Percentiles rank a stretch among this genome's conserved stretches.
Evolutionary conservation across 2,888 invertebrate species (phyloP).

Genomic region (Caenorhabditis sp.): DNA sequence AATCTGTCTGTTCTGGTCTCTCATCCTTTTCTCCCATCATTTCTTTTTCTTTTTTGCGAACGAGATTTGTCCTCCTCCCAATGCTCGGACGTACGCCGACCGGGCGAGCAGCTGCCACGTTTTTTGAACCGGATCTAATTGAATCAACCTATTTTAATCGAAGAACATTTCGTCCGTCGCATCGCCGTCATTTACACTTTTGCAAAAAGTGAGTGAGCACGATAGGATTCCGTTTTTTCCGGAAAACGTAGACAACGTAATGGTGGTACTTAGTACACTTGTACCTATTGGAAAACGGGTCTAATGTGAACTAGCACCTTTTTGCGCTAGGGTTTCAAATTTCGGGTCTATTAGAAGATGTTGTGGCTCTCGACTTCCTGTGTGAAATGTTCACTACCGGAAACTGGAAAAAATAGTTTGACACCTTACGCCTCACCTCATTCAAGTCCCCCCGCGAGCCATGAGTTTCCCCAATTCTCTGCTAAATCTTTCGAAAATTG

Average conservation of each 20-base stretch:
- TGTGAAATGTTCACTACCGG: no score
- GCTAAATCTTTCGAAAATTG: slow-evolving; percentile 14
- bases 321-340: no score
- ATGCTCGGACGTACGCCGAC: slow-evolving; percentile 34
- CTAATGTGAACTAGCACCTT: no score
- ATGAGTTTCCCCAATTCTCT: slow-evolving; percentile 15
- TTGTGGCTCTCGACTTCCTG: no score
- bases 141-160: slow-evolving; percentile 20
- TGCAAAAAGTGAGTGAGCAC: slow-evolving; percentile 20
- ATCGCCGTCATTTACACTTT: slow-evolving; percentile 41
- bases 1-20: slow-evolving; percentile 27
- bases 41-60: slow-evolving; percentile 26
- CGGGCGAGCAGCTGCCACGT: slow-evolving; percentile 34
- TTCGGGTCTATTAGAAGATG: no score
- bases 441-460: no score
- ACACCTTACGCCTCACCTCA: no score
- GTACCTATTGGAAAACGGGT: no score
- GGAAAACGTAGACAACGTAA: no score
- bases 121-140: slow-evolving; percentile 37
- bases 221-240: no score
- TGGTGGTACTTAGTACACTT: no score
- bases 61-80: slow-evolving; percentile 30
- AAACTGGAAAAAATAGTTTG: no score
- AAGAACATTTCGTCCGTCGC: slow-evolving; percentile 38
- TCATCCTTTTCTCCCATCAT: neutral